Base-by-base conservation (phyloP, 2,888 invertebrate genomes). In the Xestia xanthographa region DNA sequence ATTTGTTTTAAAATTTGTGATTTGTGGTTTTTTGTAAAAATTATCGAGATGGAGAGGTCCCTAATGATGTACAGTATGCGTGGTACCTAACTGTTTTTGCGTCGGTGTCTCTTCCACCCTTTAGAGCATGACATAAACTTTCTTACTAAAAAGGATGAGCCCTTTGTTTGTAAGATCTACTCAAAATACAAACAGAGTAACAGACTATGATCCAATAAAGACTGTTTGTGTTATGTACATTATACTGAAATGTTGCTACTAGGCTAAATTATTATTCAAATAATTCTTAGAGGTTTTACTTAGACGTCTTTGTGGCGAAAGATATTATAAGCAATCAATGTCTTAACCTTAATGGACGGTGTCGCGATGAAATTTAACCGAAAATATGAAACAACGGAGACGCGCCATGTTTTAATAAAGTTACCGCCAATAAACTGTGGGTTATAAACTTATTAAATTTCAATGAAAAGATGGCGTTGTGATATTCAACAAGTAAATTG, bases 391-490 rank as follows among this genome's bases (percentile, higher is more conserved):
- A 88, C 75, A 82, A 87, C 68, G 69, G 68, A 79, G 76, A 75
- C 68, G 74, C 72, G 70, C 72, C 75, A 56, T 56, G 71, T 86
- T 84, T 88, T 88, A 88, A 87, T 89, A 85, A 88, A 84, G 82
- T 85, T 80, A 86, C 77, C 72, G 71, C 66, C 70, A 81, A 78
- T 87, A 82, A 86, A 88, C 80, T 81, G 75, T 75, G 75, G 76
- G 82, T 75, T 87, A 83, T 80, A 82, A 84, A 75, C 65, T 88
- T 87, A 88, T 86, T 82, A 82, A 80, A 87, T 82, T 86, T 79
- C 72, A 72, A 75, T 82, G 75, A 79, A 76, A 79, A 67, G 73
- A 45, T 73, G 74, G 58, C 68, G 58, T 77, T 79, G 22, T 71
- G 53, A 78, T 78, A 66, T 72, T 56, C 60, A 67, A 68, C 68